Evolutionary conservation across 1,140 invertebrate species (phyloP).

Genomic region (Venturia canescens): DNA sequence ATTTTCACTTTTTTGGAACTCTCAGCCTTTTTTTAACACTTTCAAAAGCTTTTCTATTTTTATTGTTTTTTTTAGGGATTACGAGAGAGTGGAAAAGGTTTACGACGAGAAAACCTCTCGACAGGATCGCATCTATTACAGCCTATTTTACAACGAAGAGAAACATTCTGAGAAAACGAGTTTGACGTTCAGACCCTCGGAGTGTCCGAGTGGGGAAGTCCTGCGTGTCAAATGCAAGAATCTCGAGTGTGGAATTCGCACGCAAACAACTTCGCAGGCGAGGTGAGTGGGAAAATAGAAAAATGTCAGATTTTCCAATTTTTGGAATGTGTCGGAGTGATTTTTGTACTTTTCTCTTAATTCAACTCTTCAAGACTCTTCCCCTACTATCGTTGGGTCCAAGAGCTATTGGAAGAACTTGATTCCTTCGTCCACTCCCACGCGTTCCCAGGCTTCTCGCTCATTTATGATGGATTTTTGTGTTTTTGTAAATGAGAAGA

Average conservation of each 20-base stretch:
- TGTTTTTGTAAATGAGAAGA: neutral
- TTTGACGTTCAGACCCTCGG: slow-evolving; percentile 81
- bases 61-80: slow-evolving; percentile 74
- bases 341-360: neutral
- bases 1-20: neutral
- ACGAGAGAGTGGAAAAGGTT: slow-evolving; percentile 77
- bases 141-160: slow-evolving; percentile 70
- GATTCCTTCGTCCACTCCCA: neutral
- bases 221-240: slow-evolving; percentile 83
- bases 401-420: too few species aligned
- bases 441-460: neutral
- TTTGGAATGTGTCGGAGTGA: neutral
- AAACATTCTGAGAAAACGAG: slow-evolving; percentile 76
- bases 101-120: slow-evolving; percentile 66
- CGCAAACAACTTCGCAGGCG: slow-evolving; percentile 80
- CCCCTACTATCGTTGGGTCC: too few species aligned
- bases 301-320: neutral
- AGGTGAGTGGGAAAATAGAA: slow-evolving; percentile 79
- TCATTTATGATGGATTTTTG: neutral
- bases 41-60: slow-evolving; percentile 9
- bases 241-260: slow-evolving; percentile 85
- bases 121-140: slow-evolving; percentile 74
- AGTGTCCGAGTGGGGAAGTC: slow-evolving; percentile 81
- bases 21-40: slow-evolving; percentile 6
- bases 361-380: too few species aligned